Evolutionary conservation across 2,113 vertebrate genomes (phyloP), one percentile per base, ranked within the genome.

Genomic region (Planiliza haematocheilus): DNA sequence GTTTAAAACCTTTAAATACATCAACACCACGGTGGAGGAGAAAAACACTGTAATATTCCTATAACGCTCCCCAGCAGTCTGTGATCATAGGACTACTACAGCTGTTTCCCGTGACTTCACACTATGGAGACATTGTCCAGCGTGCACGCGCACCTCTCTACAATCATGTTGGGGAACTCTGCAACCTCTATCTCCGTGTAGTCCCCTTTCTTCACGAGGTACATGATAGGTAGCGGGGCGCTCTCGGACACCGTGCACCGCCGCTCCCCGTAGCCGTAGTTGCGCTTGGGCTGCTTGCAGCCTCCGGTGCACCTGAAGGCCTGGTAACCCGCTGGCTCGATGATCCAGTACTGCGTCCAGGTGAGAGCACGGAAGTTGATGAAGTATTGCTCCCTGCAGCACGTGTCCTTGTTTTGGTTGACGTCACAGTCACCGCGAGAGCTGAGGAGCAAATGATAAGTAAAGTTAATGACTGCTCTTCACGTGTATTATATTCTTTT

Each of bases 181-280:
- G 96, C 95, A 12, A 95, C 96, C 77, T 97, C 95, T 0, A 97
- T 96, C 82, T 97, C 95, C 0, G 96, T 97, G 91, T 92, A 95
- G 82, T 97, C 96, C 6, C 95, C 96, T 45, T 95, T 96, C 84
- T 92, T 94, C 68, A 95, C 91, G 24, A 97, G 93, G 91, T 97
- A 97, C 92, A 97, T 96, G 89, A 97, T 81, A 30, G 96, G 96
- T 16, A 97, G 81, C 0, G 96, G 92, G 3, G 96, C 92, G 67
- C 93, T 97, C 20, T 94, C 94, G 0, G 89, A 89, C 51, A 74
- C 93, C 0, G 93, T 88, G 4, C 96, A 97, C 53, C 88, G 75
- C 48, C 96, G 88, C 57, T 93, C 88, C 10, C 95, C 92, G 0
- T 95, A 95, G 7, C 89, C 88, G 0, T 86, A 93, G 88, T 24